Percentiles rank a stretch among this genome's conserved stretches.
These are phyloP conservation scores for Oncorhynchus clarkii DNA, from an alignment of 2,113 vertebrate species.

Conservation along the genomic window DNA sequence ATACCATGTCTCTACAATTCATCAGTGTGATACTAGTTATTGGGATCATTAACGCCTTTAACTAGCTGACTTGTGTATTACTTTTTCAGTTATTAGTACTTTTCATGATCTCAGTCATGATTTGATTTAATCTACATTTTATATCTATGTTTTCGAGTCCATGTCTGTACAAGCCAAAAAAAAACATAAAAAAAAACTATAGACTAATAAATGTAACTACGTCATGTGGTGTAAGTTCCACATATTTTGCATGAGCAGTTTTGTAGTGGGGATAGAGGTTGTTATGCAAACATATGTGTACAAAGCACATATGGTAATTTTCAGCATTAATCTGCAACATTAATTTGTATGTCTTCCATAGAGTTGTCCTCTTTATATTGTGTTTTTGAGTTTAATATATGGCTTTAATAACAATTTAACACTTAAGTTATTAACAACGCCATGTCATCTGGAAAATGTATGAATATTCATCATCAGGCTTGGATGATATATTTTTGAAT, in stretches of 20 bases:
- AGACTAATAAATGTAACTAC: neutral
- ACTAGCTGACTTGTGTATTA: neutral
- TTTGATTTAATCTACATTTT: neutral
- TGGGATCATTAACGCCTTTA: neutral
- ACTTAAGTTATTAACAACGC: slow-evolving; percentile 2
- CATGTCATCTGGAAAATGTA: neutral
- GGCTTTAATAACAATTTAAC: neutral
- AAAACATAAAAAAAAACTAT: slow-evolving; percentile 9
- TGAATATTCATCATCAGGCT: neutral
- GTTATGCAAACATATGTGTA: no score
- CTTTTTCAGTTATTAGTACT: neutral
- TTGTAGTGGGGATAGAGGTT: neutral
- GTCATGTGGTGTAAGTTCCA: no score
- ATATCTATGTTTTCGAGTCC: neutral
- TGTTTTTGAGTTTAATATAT: slow-evolving; percentile 7
- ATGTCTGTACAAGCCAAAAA: slow-evolving; percentile 42
- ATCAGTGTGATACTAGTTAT: neutral
- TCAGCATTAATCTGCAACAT: neutral
- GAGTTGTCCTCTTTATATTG: neutral
- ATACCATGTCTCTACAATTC: neutral
- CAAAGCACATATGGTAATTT: no score
- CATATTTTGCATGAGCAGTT: no score
- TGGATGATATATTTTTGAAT: neutral
- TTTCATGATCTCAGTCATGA: slow-evolving; percentile 1
- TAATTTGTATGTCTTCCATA: neutral